Evolutionary conservation across 2,113 vertebrate genomes (phyloP).

Genomic region (Sinosuthora webbiana): DNA sequence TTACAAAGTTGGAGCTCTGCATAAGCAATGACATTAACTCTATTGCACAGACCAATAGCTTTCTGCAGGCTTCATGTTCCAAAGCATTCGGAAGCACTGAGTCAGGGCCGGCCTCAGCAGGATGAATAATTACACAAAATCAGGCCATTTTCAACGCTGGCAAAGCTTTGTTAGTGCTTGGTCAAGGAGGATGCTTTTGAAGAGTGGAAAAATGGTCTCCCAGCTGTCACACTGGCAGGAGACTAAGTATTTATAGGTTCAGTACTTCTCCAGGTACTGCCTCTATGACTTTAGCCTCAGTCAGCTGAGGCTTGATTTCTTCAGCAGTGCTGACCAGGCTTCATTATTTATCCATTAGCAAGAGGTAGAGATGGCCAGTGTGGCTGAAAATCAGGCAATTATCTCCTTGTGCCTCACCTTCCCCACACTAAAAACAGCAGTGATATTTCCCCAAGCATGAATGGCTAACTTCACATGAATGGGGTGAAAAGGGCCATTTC

Average conservation of each 20-base stretch:
- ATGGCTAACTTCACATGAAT: background rate
- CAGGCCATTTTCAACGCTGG: background rate
- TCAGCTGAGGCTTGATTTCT: background rate
- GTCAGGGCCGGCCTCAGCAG: background rate
- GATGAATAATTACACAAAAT: background rate
- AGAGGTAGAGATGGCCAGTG: background rate
- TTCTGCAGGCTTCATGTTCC: background rate
- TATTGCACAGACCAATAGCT: background rate
- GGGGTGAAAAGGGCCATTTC: background rate
- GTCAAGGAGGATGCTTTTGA: background rate
- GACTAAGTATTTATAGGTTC: background rate
- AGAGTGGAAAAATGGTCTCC: background rate
- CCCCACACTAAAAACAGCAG: rapidly evolving
- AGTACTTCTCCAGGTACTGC: background rate
- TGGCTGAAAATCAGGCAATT: background rate
- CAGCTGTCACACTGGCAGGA: background rate
- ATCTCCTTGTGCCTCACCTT: background rate
- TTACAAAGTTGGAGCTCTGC: background rate
- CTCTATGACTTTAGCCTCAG: background rate
- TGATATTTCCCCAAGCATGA: background rate
- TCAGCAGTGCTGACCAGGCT: background rate
- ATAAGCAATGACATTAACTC: background rate
- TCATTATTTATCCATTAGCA: background rate
- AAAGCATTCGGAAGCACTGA: background rate
- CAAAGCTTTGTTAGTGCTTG: background rate